Percentiles rank a stretch among this genome's conserved stretches.
These are phyloP conservation scores for Aphis craccivora DNA, from an alignment of 1,140 invertebrate genomes.

Conservation along the genomic window DNA sequence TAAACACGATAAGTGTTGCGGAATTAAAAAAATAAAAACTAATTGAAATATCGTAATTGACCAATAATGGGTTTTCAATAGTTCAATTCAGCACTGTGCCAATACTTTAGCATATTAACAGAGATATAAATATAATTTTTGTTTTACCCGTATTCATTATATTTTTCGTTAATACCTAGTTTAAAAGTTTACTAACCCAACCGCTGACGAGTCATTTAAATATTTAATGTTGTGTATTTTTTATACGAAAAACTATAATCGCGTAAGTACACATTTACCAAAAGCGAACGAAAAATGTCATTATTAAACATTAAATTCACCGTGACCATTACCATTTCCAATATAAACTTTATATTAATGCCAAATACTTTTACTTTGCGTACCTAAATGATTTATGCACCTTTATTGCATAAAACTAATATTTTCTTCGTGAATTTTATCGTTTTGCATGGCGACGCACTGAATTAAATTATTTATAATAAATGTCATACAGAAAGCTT, in stretches of 20 bases:
- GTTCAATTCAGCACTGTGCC: background rate
- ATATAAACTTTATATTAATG: slow-evolving; percentile 46
- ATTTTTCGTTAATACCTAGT: background rate
- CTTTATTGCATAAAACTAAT: slow-evolving; percentile 35
- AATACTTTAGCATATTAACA: too few species aligned
- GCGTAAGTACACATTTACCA: background rate
- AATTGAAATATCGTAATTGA: background rate
- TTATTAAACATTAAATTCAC: slow-evolving; percentile 36
- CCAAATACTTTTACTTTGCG: slow-evolving; percentile 32
- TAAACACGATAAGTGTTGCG: background rate
- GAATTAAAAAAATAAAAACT: background rate
- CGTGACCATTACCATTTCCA: slow-evolving; percentile 48
- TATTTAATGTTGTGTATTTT: slow-evolving; percentile 29
- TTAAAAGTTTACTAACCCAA: slow-evolving; percentile 33
- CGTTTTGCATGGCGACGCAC: background rate
- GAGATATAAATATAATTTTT: background rate
- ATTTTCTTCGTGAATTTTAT: slow-evolving; percentile 45
- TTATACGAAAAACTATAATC: background rate
- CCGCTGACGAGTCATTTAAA: background rate
- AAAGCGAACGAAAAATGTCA: slow-evolving; percentile 35
- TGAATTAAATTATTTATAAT: slow-evolving; percentile 43
- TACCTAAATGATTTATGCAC: slow-evolving; percentile 29
- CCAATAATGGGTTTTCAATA: background rate
- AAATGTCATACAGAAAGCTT: background rate
- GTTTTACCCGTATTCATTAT: background rate